Evolutionary conservation across 2,888 invertebrate genomes (phyloP).

Genomic region (Calephelis perditalis): DNA sequence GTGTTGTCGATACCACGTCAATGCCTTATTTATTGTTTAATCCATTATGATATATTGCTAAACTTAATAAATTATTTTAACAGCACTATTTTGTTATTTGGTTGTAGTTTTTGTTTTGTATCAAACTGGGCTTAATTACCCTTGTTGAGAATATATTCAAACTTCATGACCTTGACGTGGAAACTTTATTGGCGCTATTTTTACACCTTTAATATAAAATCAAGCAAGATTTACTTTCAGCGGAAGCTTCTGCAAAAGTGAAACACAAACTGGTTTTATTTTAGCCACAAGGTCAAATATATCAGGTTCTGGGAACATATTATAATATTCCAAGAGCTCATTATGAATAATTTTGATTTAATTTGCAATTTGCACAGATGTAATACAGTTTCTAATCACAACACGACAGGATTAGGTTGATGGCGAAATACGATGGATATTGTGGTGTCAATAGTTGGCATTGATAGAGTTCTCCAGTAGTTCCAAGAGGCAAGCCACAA

Average conservation of each 20-base stretch:
- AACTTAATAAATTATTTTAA: conserved; percentile 74
- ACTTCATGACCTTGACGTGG: not conserved
- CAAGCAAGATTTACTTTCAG: conserved; percentile 12
- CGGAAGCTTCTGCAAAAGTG: conserved; percentile 13
- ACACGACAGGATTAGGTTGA: no score
- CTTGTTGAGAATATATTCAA: not conserved
- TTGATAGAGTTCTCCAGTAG: no score
- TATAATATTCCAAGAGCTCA: conserved; percentile 10
- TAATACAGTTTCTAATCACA: no score
- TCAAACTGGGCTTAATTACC: not conserved
- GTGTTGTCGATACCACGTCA: conserved; percentile 70
- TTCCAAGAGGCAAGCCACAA: no score
- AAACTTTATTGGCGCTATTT: conserved; percentile 1
- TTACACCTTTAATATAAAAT: conserved; percentile 5
- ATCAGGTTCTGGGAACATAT: conserved; percentile 12
- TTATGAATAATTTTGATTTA: conserved; percentile 9
- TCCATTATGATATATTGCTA: conserved; percentile 65
- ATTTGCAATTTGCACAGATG: not conserved
- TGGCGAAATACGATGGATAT: no score
- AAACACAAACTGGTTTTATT: conserved; percentile 13
- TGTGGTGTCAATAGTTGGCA: no score
- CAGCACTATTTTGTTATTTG: conserved; percentile 42
- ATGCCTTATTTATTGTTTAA: conserved; percentile 74
- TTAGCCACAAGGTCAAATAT: conserved; percentile 12
- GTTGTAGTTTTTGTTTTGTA: not conserved